Percentiles rank a stretch among this genome's conserved stretches.
Conservation (phyloP, 2,888 invertebrate genomes). For the Brenthis hecate region DNA sequence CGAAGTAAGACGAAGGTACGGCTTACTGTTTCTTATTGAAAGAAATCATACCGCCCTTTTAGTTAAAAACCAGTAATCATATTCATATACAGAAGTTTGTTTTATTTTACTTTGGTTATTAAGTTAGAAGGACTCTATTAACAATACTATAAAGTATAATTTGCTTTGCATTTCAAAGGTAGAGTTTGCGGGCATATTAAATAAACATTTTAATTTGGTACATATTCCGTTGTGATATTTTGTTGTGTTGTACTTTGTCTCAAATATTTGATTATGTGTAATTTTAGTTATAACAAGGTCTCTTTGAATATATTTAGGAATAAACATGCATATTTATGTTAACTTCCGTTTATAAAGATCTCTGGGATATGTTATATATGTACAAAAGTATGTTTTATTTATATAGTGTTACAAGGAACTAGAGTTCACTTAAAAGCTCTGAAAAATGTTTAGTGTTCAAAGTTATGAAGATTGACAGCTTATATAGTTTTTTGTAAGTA, state of each 20-base stretch:
- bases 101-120: neutral
- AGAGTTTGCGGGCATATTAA: constrained; percentile 14
- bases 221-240: constrained; percentile 7
- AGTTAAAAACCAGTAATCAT: constrained; percentile 3
- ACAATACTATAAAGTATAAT: neutral
- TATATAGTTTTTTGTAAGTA: too few species aligned
- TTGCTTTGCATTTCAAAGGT: constrained; percentile 5
- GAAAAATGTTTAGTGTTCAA: too few species aligned
- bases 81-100: neutral
- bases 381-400: too few species aligned
- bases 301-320: neutral
- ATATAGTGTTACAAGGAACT: too few species aligned
- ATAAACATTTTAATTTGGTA: constrained; percentile 25
- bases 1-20: constrained; percentile 19
- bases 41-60: constrained; percentile 4
- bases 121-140: constrained; percentile 5
- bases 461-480: too few species aligned
- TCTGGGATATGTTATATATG: too few species aligned
- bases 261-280: constrained; percentile 18
- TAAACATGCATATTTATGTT: neutral
- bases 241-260: constrained; percentile 15
- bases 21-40: constrained; percentile 15
- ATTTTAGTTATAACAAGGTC: constrained; percentile 3
- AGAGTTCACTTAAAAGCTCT: too few species aligned
- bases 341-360: neutral